Evolutionary conservation across 2,888 invertebrate species (phyloP), one percentile per base, ranked within the genome.

Genomic region (Hirtodrosophila histrioides): DNA sequence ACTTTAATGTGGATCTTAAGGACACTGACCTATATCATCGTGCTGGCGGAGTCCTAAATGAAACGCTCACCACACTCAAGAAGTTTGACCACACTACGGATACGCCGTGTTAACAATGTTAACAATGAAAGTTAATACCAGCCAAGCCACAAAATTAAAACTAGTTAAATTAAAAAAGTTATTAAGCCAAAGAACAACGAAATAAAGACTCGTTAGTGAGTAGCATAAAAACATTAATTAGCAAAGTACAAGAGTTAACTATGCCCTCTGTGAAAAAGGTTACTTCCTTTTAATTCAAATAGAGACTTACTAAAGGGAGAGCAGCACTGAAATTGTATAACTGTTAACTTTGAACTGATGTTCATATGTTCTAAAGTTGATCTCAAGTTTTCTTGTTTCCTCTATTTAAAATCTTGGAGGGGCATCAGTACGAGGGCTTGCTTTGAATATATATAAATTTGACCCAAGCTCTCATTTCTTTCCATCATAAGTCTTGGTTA

Each of bases 1-100:
- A 49, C 0, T 6, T 41, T 8, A 64, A 70, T 23, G 11, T n/a
- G 3, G 60, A 78, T 23, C 66, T 81, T 0, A 43, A 37, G 5
- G 41, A 58, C 0, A 12, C 24, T 2, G 4, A 17, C 12, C 6
- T 48, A 0, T 67, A 51, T 37, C 17, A 55, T 12, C 58, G 61
- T 23, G 68, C 64, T 7, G 35, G 6, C 1, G 10, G 11, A 1
- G 45, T 63, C 2, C 31, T 74, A 0, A 43, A 58, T 7, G 45
- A 64, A 1, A 29, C 49, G 31, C 7, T 11, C 10, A 2, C 12
- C 9, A 0, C 36, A 24, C 9, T 24, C 10, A 29, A 74, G 24
- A 36, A 44, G 36, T 11, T 40, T 11, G 10, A 23, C 8, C 12
- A 29, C 1, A 37, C 31, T 37, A 37, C 12, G 45, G 41, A 29